A percentile compares a stretch with the other conserved stretches of the same genome.
phyloP scores from a whole-genome alignment of 2,113 vertebrate species.

The Epinephelus fuscoguttatus region DNA sequence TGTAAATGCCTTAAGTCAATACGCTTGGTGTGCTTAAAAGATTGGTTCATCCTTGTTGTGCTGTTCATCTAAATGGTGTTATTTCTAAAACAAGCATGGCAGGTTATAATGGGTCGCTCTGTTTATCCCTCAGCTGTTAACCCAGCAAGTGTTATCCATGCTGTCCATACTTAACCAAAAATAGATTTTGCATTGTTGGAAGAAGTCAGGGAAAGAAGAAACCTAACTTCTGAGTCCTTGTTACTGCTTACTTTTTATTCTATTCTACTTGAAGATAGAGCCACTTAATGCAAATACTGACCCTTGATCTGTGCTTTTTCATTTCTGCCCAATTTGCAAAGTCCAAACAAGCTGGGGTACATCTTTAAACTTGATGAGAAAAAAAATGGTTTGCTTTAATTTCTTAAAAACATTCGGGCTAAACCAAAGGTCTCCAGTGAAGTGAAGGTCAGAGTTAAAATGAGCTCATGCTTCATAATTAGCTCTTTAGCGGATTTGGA shows the following conservation, averaged over 20 bases:
- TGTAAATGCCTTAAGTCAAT: conserved; percentile 24
- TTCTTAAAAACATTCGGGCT: conserved; percentile 1
- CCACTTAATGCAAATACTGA: conserved; percentile 11
- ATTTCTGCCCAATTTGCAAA: conserved; percentile 22
- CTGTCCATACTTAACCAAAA: background rate
- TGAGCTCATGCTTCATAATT: conserved; percentile 24
- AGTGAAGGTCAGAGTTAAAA: conserved; percentile 27
- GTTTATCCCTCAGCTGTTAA: background rate
- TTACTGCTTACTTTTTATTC: conserved; percentile 14
- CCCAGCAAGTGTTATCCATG: background rate
- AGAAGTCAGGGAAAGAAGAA: background rate
- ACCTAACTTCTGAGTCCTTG: background rate
- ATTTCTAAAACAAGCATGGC: background rate
- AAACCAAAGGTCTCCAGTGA: conserved; percentile 1
- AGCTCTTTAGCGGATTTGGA: conserved; percentile 19
- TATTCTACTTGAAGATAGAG: background rate
- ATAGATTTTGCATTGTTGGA: background rate
- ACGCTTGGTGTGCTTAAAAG: conserved; percentile 42
- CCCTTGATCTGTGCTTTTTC: conserved; percentile 19
- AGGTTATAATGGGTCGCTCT: background rate
- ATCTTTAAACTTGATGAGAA: conserved; percentile 14
- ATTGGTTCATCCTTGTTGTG: background rate
- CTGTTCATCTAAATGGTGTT: background rate
- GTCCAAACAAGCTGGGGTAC: background rate
- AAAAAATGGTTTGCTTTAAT: background rate